phyloP scores from a whole-genome alignment of 2,797 vertebrate species.

The Morus bassanus region DNA sequence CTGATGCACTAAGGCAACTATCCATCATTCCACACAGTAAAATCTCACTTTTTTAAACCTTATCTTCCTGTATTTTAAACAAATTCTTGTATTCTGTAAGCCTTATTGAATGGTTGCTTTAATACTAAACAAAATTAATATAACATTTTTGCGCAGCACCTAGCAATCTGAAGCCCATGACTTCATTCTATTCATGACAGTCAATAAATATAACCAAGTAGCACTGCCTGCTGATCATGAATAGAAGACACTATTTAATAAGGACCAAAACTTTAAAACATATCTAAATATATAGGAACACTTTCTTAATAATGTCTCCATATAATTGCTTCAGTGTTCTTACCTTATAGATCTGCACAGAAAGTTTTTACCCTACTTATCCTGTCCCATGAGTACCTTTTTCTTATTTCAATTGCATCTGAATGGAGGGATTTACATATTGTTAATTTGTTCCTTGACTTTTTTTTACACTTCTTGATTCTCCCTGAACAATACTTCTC shows the following conservation, averaged over 20 bases:
- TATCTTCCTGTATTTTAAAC: not conserved
- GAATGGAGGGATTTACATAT: not conserved
- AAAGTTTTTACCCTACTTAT: not conserved
- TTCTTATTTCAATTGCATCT: not conserved
- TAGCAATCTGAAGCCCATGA: not conserved
- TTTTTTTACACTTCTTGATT: constrained; percentile 18
- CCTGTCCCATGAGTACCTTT: not conserved
- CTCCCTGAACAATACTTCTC: constrained; percentile 32
- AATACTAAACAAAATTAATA: not conserved
- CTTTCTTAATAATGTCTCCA: not conserved
- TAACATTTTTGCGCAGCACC: not conserved
- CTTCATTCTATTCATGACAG: not conserved
- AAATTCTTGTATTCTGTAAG: not conserved
- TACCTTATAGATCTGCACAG: not conserved
- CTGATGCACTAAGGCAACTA: not conserved
- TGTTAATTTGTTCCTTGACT: not conserved
- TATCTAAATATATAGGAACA: not conserved
- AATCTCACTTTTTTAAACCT: not conserved
- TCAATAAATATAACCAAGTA: not conserved
- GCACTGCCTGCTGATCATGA: not conserved
- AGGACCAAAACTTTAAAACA: not conserved
- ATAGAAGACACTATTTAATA: not conserved
- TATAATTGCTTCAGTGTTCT: not conserved
- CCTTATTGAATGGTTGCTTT: not conserved
- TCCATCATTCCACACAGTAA: not conserved